Evolutionary conservation across 2,888 invertebrate species (phyloP).

Genomic region (Cotesia congregata): DNA sequence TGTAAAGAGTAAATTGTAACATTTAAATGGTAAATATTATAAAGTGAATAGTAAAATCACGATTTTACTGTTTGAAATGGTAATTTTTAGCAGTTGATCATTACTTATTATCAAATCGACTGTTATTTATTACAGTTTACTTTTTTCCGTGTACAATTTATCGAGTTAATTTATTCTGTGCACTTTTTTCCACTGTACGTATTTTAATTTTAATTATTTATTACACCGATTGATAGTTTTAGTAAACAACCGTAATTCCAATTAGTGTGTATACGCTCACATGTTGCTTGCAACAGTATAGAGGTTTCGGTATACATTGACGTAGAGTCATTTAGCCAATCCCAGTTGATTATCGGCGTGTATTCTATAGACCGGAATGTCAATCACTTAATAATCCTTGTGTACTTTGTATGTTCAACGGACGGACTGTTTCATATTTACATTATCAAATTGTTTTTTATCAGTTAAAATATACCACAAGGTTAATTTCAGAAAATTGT

Average conservation of each 20-base stretch:
- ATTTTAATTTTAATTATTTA: not conserved
- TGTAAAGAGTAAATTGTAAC: too few relatives aligned
- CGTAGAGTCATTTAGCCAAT: not conserved
- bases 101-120: too few relatives aligned
- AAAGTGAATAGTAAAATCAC: too few relatives aligned
- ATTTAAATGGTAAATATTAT: too few relatives aligned
- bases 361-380: not conserved
- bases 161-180: not conserved
- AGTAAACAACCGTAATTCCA: not conserved
- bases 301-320: not conserved
- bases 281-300: not conserved
- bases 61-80: too few relatives aligned
- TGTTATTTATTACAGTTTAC: too few relatives aligned
- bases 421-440: too few relatives aligned
- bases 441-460: too few relatives aligned
- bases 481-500: too few relatives aligned
- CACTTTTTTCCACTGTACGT: not conserved
- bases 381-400: not conserved
- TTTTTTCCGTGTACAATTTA: too few relatives aligned
- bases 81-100: too few relatives aligned
- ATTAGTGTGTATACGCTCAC: not conserved
- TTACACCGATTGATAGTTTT: constrained; percentile 1
- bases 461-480: too few relatives aligned
- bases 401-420: not conserved
- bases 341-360: constrained; percentile 24